Evolutionary conservation across 2,113 vertebrate species (phyloP).

Genomic region (Microcebus murinus): DNA sequence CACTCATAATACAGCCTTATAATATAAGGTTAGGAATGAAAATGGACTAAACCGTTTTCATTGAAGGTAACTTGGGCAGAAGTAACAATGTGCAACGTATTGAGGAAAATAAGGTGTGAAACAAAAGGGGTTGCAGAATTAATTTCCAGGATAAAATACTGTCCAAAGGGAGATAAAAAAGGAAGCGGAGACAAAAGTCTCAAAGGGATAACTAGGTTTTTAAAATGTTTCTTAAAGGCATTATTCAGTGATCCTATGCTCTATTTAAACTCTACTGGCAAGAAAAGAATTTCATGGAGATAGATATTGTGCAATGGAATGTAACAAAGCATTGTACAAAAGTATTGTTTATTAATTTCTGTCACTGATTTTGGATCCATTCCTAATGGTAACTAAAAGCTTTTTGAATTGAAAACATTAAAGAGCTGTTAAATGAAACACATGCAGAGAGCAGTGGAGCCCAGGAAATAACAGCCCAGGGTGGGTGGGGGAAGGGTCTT

Average conservation of each 20-base stretch:
- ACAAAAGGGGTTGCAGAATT: constrained; percentile 79
- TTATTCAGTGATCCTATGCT: constrained; percentile 49
- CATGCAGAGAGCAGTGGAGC: neutral
- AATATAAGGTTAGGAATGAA: constrained; percentile 63
- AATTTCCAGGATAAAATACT: constrained; percentile 73
- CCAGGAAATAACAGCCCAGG: neutral
- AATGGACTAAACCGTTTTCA: constrained; percentile 68
- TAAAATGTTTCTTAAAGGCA: constrained; percentile 68
- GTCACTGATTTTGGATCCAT: constrained; percentile 72
- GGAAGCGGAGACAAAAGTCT: constrained; percentile 54
- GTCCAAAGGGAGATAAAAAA: constrained; percentile 23
- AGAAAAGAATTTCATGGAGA: constrained; percentile 74
- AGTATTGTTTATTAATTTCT: constrained; percentile 71
- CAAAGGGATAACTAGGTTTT: constrained; percentile 72
- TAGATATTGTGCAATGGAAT: constrained; percentile 67
- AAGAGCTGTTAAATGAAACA: constrained; percentile 47
- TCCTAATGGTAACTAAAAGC: constrained; percentile 67
- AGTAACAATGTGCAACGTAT: constrained; percentile 77
- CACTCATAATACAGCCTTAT: constrained; percentile 40
- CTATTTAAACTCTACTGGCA: constrained; percentile 70
- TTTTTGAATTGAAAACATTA: constrained; percentile 73
- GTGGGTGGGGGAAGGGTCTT: neutral
- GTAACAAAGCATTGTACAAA: constrained; percentile 65
- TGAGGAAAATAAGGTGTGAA: constrained; percentile 75
- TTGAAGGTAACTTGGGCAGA: constrained; percentile 82